Percentiles rank a stretch among this genome's conserved stretches.
phyloP scores from a whole-genome alignment of 1,140 invertebrate species.

The Drosophila nasuta region DNA sequence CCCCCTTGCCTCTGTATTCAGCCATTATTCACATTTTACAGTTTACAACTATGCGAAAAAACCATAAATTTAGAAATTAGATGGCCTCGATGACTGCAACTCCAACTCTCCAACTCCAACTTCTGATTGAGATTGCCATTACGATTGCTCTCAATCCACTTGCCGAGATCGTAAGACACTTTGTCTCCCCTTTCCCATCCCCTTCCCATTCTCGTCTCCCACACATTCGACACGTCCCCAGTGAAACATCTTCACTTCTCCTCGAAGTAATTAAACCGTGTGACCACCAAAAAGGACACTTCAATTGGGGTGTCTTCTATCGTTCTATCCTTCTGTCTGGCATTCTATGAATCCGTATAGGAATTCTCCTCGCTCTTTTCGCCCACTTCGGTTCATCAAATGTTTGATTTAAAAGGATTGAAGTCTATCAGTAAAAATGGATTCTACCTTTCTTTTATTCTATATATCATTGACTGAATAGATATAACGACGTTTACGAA shows the following conservation, averaged over 20 bases:
- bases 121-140: background rate
- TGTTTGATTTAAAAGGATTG: too few species aligned
- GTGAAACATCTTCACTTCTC: background rate
- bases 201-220: too few species aligned
- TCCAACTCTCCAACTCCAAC: background rate
- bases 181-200: background rate
- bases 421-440: too few species aligned
- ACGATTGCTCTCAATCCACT: background rate
- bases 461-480: too few species aligned
- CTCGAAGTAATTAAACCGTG: constrained; percentile 42
- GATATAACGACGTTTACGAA: too few species aligned
- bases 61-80: constrained; percentile 82
- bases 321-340: background rate
- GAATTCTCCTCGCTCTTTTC: too few species aligned
- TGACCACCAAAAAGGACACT: constrained; percentile 1
- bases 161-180: background rate
- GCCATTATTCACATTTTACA: constrained; percentile 77
- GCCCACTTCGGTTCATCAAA: too few species aligned
- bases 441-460: too few species aligned
- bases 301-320: background rate
- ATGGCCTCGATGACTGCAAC: constrained; percentile 41
- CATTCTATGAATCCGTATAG: too few species aligned
- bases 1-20: constrained; percentile 1
- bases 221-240: background rate
- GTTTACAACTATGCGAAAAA: constrained; percentile 84